Evolutionary conservation across 2,888 invertebrate genomes (phyloP), one percentile per base, ranked within the genome.

Genomic region (Pseudococcus jackbeardsleyi): DNA sequence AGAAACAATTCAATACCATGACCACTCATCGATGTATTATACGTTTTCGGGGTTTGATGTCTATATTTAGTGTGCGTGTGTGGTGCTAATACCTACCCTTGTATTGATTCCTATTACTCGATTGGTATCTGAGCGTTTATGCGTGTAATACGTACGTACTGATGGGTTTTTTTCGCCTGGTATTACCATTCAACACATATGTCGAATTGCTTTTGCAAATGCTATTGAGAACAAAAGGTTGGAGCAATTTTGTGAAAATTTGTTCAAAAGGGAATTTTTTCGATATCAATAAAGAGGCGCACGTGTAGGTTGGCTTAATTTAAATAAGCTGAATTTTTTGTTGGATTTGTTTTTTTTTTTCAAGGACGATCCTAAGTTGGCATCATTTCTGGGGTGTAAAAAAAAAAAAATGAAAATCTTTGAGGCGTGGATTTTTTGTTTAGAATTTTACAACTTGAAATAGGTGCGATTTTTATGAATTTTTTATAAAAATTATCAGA

Each of bases 21-120:
- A 54, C 54, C 54, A 54, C 54, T 54, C 54, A 54, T 54, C 54
- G 15, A 54, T 54, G 54, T 54, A n/a, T 54, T 54, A n/a, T 54
- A 54, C n/a, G 54, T 54, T 54, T 54, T n/a, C n/a, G 54, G n/a
- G 54, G 2, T 54, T 54, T 54, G 54, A 54, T 54, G 54, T n/a
- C n/a, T 42, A 15, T 54, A n/a, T n/a, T 54, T 54, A 54, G 7
- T 54, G 15, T 54, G 54, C 42, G 42, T 54, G 54, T 54, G 54
- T n/a, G 54, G n/a, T n/a, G 15, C 54, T 54, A 54, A 54, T 54
- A 54, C 54, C 54, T 54, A 54, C 54, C 54, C 54, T 54, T n/a
- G 17, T 54, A 54, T 54, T 54, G 54, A 54, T 54, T 54, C 54
- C 54, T 54, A 54, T 54, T 54, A 54, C n/a, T 4, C 54, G 42